Evolutionary conservation across 2,797 vertebrate species (phyloP).

Genomic region (Oceanodroma leucorhoa): DNA sequence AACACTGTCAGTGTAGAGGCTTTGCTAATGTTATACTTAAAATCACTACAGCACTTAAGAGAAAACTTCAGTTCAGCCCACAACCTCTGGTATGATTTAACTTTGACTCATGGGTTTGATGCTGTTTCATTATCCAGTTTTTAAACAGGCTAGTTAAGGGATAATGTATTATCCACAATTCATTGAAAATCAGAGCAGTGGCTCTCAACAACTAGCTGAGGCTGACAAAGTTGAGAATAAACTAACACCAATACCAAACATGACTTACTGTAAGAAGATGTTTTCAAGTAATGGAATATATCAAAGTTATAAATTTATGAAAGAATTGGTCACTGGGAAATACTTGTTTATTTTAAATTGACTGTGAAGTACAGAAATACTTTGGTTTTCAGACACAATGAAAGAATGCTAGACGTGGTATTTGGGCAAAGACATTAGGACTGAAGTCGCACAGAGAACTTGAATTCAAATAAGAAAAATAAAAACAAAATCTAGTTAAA

Average conservation of each 20-base stretch:
- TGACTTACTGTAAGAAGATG: neutral
- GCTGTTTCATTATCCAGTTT: neutral
- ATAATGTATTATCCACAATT: neutral
- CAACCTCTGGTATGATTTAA: neutral
- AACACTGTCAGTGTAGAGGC: neutral
- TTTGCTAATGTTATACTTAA: neutral
- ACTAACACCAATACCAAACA: neutral
- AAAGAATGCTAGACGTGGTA: neutral
- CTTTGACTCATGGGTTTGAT: neutral
- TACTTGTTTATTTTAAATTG: neutral
- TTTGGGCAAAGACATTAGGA: neutral
- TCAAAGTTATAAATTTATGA: neutral
- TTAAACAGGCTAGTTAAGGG: neutral
- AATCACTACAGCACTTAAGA: neutral
- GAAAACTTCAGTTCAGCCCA: neutral
- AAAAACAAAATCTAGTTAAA: neutral
- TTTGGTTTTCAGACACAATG: neutral
- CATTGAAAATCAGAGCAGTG: neutral
- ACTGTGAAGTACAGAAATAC: neutral
- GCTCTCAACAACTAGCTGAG: neutral
- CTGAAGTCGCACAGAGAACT: fast-evolving
- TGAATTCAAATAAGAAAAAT: neutral
- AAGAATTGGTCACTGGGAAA: neutral
- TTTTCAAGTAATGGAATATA: neutral
- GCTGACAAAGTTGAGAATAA: neutral